Evolutionary conservation across 2,888 invertebrate species (phyloP).

Genomic region (Trichopoda pennipes): DNA sequence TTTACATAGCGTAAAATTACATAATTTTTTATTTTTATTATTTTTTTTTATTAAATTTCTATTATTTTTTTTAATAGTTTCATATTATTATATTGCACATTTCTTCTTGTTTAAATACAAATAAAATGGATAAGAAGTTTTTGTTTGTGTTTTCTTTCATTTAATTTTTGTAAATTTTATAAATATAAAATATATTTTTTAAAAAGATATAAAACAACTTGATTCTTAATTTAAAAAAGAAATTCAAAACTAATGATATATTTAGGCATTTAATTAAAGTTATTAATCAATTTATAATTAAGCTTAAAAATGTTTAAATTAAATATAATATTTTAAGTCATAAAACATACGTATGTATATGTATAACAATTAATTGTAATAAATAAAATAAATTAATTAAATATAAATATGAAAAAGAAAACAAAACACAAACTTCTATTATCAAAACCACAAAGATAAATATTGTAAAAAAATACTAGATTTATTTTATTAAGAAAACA

Average conservation of each 20-base stretch:
- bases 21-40: too few relatives aligned
- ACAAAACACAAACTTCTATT: conserved; percentile 21
- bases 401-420: conserved; percentile 19
- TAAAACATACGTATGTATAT: not conserved
- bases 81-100: too few relatives aligned
- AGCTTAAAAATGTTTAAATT: conserved; percentile 44
- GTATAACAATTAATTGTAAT: conserved; percentile 32
- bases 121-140: too few relatives aligned
- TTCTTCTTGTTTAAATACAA: too few relatives aligned
- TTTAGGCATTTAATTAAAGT: conserved; percentile 44
- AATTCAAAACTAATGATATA: conserved; percentile 2
- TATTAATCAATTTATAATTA: conserved; percentile 36
- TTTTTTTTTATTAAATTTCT: too few relatives aligned
- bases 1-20: too few relatives aligned
- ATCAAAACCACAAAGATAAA: conserved; percentile 15
- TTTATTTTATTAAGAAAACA: too few relatives aligned
- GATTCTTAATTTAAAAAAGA: not conserved
- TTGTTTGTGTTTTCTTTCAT: too few relatives aligned
- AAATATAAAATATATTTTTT: conserved; percentile 7
- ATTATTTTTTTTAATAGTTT: too few relatives aligned
- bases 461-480: conserved; percentile 2
- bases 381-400: conserved; percentile 27
- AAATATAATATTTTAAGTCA: conserved; percentile 30
- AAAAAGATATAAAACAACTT: conserved; percentile 9
- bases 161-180: not conserved